Evolutionary conservation across 2,888 invertebrate genomes (phyloP).

Genomic region (Stenodera caucasica): DNA sequence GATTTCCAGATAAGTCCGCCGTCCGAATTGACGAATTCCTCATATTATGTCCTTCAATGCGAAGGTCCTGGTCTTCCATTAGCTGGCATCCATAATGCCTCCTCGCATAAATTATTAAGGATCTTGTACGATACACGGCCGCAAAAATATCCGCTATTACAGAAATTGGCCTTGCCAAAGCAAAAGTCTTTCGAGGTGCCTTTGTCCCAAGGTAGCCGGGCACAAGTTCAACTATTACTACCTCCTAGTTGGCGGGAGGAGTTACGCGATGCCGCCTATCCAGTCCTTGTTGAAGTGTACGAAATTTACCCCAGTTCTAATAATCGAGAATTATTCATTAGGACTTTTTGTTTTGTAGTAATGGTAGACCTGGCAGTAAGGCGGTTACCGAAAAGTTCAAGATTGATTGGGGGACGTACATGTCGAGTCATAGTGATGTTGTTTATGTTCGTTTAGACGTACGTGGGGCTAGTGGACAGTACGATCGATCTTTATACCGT

Average conservation of each 20-base stretch:
- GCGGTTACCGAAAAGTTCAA: conserved; percentile 85
- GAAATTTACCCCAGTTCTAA: too few relatives aligned
- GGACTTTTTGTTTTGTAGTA: too few relatives aligned
- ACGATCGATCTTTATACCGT: conserved; percentile 78
- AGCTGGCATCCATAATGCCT: conserved; percentile 75
- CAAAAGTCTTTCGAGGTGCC: conserved; percentile 83
- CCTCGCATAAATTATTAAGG: conserved; percentile 74
- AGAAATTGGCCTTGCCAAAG: conserved; percentile 80
- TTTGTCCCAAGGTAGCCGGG: conserved; percentile 80
- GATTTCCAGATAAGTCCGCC: conserved; percentile 52
- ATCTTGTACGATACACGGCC: conserved; percentile 77
- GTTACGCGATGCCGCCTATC: conserved; percentile 82
- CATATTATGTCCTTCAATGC: conserved; percentile 80
- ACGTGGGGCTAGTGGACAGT: conserved; percentile 72
- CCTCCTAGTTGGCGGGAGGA: conserved; percentile 90
- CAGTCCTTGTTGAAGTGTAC: conserved; percentile 84
- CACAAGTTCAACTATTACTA: conserved; percentile 84
- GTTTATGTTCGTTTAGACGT: conserved; percentile 91
- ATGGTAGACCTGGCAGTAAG: conserved; percentile 90
- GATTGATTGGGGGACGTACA: conserved; percentile 90
- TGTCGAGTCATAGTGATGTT: conserved; percentile 87
- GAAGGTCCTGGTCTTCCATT: conserved; percentile 90
- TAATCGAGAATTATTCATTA: too few relatives aligned
- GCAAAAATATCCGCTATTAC: conserved; percentile 68
- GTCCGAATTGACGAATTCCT: conserved; percentile 41